phyloP scores from a whole-genome alignment of 2,113 vertebrate genomes.

The Varanus salvator region DNA sequence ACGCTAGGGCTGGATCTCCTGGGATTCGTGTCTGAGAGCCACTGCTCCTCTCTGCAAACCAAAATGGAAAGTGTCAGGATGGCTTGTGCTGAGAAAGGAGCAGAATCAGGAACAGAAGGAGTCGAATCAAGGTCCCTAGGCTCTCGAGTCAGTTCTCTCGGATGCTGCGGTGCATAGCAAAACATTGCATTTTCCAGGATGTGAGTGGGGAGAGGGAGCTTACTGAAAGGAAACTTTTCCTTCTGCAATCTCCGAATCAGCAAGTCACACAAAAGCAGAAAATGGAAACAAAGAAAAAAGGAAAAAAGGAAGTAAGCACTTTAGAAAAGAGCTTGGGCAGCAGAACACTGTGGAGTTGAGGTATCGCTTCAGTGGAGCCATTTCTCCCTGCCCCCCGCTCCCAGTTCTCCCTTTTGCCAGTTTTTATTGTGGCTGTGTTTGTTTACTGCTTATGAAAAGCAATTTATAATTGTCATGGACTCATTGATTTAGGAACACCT shows the following conservation, averaged over 20 bases:
- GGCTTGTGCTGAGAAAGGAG: no score
- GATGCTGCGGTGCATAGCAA: neutral
- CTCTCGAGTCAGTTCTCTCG: no score
- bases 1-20: neutral
- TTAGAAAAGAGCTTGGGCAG: slow-evolving; percentile 31
- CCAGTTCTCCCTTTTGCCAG: neutral
- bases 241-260: slow-evolving; percentile 21
- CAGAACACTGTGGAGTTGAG: neutral
- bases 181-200: neutral
- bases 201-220: neutral
- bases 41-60: neutral
- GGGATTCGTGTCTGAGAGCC: neutral
- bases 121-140: no score
- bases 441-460: slow-evolving; percentile 50
- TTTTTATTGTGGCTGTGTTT: slow-evolving; percentile 19
- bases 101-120: no score
- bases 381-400: no score
- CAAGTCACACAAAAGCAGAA: slow-evolving; percentile 4
- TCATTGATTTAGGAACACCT: slow-evolving; percentile 48
- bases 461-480: slow-evolving; percentile 45
- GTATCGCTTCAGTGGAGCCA: neutral
- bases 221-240: neutral
- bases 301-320: slow-evolving; percentile 35
- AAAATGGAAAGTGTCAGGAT: neutral
- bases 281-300: slow-evolving; percentile 33